phyloP scores from a whole-genome alignment of 2,888 invertebrate species.

The Melanophora roralis region DNA sequence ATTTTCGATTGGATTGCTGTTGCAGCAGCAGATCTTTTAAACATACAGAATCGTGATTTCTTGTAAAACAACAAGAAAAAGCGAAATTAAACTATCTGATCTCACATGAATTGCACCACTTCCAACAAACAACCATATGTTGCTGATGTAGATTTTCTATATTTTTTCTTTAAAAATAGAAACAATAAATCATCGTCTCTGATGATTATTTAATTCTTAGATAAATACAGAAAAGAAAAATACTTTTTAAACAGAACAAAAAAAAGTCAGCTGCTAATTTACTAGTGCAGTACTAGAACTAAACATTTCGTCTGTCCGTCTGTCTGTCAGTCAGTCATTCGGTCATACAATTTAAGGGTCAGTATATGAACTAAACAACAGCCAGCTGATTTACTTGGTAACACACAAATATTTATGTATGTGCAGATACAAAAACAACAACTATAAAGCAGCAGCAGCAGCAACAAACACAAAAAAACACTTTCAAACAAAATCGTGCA shows the following conservation, averaged over 20 bases:
- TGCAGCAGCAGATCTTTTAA: conserved; percentile 3
- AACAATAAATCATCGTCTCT: conserved; percentile 44
- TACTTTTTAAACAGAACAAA: conserved; percentile 1
- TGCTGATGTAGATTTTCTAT: conserved; percentile 4
- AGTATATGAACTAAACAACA: conserved; percentile 38
- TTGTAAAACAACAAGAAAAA: conserved; percentile 23
- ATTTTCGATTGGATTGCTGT: background rate
- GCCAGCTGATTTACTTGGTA: conserved; percentile 40
- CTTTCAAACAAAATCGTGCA: conserved; percentile 11
- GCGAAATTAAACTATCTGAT: no score
- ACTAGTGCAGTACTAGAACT: conserved; percentile 10
- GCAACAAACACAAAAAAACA: background rate
- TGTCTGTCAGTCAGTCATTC: background rate
- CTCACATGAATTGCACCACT: conserved; percentile 47
- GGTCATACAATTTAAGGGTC: conserved; percentile 46
- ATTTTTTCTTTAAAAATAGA: conserved; percentile 43
- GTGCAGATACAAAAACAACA: conserved; percentile 26
- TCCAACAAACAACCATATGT: conserved; percentile 12
- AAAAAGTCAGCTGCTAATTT: conserved; percentile 36
- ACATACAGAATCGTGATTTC: conserved; percentile 38
- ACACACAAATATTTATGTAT: conserved; percentile 44
- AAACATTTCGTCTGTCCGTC: background rate
- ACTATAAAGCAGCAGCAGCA: background rate
- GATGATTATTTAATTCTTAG: conserved; percentile 47
- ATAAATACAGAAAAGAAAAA: conserved; percentile 1